These are phyloP conservation scores for Oscheius sp. DNA, from an alignment of 1,140 invertebrate genomes.

Conservation along the genomic window DNA sequence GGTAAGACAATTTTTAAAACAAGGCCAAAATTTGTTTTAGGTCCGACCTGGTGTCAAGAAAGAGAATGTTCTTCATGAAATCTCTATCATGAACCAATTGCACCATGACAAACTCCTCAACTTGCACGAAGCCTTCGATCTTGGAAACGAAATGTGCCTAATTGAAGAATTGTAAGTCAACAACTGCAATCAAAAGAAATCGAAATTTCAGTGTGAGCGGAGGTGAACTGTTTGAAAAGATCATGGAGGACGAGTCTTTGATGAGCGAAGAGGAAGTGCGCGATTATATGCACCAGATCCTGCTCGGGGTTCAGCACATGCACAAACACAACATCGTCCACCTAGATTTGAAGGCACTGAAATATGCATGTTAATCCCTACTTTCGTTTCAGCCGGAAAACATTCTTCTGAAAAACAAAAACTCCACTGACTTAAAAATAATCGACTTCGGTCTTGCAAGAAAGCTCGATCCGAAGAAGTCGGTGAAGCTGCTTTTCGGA, in stretches of 20 bases:
- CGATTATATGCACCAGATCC: constrained; percentile 93
- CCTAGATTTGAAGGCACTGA: constrained; percentile 85
- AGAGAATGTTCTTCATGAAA: constrained; percentile 59
- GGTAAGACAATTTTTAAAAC: not conserved
- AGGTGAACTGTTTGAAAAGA: constrained; percentile 93
- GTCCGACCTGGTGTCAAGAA: constrained; percentile 40
- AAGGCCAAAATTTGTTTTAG: constrained; percentile 5
- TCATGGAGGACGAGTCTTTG: constrained; percentile 95
- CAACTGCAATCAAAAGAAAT: not conserved
- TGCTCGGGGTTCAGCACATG: constrained; percentile 91
- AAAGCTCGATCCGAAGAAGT: constrained; percentile 84
- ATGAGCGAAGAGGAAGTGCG: constrained; percentile 78
- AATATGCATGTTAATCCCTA: constrained; percentile 15
- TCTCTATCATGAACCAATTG: constrained; percentile 64
- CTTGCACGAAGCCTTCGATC: constrained; percentile 65
- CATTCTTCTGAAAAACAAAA: constrained; percentile 87
- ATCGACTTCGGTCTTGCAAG: constrained; percentile 94
- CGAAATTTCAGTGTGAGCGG: constrained; percentile 65
- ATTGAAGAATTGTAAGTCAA: constrained; percentile 66
- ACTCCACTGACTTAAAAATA: constrained; percentile 93
- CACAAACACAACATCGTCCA: constrained; percentile 89
- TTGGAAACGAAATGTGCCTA: constrained; percentile 63
- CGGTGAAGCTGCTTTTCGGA: constrained; percentile 87
- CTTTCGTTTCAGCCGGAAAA: constrained; percentile 82
- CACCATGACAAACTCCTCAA: constrained; percentile 65